A percentile compares a stretch with the other conserved stretches of the same genome.
These are phyloP conservation scores for Diachasma alloeum DNA, from an alignment of 1,140 invertebrate species.

Conservation along the genomic window DNA sequence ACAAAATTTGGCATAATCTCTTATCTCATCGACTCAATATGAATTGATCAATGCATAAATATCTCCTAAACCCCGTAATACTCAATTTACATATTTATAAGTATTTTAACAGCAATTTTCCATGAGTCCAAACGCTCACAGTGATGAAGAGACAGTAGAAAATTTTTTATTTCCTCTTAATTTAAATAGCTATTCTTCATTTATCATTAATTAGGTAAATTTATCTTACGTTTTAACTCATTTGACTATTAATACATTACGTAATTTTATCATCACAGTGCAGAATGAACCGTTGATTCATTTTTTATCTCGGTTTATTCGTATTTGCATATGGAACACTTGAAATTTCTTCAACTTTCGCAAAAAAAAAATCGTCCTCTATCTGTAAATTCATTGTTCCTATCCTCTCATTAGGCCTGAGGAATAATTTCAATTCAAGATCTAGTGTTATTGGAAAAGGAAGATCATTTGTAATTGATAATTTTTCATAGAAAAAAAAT, in stretches of 20 bases:
- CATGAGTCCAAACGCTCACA: not conserved
- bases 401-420: no score
- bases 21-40: not conserved
- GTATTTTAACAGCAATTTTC: not conserved
- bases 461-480: no score
- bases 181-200: not conserved
- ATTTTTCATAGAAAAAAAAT: no score
- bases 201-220: not conserved
- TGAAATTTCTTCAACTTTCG: conserved; percentile 14
- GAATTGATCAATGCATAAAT: not conserved
- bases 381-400: no score
- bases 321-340: not conserved
- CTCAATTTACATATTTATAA: not conserved
- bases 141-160: not conserved
- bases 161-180: not conserved
- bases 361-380: not conserved
- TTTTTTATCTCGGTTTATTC: conserved; percentile 1
- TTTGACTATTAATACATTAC: not conserved
- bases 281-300: not conserved
- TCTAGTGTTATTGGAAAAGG: no score
- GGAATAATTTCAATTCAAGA: no score
- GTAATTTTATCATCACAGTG: conserved; percentile 19
- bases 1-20: not conserved
- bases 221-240: not conserved
- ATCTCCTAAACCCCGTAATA: not conserved